phyloP scores from a whole-genome alignment of 2,113 vertebrate species.

The Numida meleagris region DNA sequence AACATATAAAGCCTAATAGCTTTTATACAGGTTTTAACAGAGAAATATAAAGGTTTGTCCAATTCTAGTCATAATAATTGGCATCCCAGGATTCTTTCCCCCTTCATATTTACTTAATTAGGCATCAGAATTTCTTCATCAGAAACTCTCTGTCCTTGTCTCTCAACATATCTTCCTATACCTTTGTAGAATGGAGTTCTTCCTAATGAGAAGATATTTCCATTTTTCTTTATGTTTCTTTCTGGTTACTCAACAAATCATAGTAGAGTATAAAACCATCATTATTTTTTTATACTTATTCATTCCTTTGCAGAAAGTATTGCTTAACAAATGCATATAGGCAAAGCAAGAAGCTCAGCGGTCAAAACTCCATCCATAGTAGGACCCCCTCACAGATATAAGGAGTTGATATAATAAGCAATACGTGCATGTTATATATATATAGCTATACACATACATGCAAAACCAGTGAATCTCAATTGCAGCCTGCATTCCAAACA shows the following conservation, averaged over 20 bases:
- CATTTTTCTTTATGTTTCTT: not conserved
- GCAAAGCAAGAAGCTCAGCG: not conserved
- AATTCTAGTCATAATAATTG: not conserved
- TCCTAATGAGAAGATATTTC: not conserved
- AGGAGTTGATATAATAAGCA: accelerated
- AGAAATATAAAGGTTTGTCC: not conserved
- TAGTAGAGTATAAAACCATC: not conserved
- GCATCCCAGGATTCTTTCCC: not conserved
- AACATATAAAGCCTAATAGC: not conserved
- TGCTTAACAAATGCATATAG: not conserved
- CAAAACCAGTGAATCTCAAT: not conserved
- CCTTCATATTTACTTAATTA: not conserved
- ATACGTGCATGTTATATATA: accelerated
- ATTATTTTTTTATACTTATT: not conserved
- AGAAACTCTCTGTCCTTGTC: not conserved
- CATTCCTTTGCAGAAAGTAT: not conserved
- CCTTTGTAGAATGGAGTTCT: not conserved
- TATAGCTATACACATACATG: accelerated
- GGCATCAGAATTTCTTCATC: not conserved
- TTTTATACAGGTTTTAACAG: not conserved
- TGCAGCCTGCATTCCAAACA: not conserved
- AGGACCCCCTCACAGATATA: not conserved
- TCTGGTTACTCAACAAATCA: not conserved
- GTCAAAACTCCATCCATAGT: not conserved
- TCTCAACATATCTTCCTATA: not conserved